Conservation (phyloP, 2,113 vertebrate genomes). For the Nannobrachium achirus region DNA sequence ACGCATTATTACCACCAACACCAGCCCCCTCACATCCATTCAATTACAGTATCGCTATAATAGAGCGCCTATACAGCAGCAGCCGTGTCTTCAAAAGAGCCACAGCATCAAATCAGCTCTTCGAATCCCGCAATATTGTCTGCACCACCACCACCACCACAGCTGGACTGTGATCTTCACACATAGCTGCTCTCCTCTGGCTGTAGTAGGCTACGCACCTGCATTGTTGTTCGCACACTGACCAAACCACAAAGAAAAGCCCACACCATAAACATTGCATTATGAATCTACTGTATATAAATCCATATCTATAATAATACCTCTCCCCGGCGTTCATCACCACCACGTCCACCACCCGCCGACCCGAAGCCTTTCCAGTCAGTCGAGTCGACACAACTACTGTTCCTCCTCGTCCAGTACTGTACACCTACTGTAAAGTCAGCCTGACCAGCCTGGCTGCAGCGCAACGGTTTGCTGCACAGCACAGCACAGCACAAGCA, state of each 20-base stretch:
- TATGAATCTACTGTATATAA: slow-evolving; percentile 4
- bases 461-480: slow-evolving; percentile 47
- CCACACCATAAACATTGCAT: neutral
- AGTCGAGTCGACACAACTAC: slow-evolving; percentile 6
- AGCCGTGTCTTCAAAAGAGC: no score
- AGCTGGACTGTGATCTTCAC: slow-evolving; percentile 21
- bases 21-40: no score
- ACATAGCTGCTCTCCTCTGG: slow-evolving; percentile 34
- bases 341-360: neutral
- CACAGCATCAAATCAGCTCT: slow-evolving; percentile 6
- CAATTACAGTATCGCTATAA: no score
- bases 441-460: slow-evolving; percentile 37
- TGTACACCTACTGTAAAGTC: no score
- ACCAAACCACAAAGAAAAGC: neutral
- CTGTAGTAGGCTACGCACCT: slow-evolving; percentile 23
- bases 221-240: slow-evolving; percentile 16
- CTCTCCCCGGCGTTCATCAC: slow-evolving; percentile 27
- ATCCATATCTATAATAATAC: no score
- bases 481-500: no score
- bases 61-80: no score
- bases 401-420: slow-evolving; percentile 32
- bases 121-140: slow-evolving; percentile 48
- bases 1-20: no score
- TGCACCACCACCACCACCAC: slow-evolving; percentile 22
- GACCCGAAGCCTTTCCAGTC: neutral